Base-by-base conservation (phyloP, 2,113 vertebrate species). In the Numenius arquata region DNA sequence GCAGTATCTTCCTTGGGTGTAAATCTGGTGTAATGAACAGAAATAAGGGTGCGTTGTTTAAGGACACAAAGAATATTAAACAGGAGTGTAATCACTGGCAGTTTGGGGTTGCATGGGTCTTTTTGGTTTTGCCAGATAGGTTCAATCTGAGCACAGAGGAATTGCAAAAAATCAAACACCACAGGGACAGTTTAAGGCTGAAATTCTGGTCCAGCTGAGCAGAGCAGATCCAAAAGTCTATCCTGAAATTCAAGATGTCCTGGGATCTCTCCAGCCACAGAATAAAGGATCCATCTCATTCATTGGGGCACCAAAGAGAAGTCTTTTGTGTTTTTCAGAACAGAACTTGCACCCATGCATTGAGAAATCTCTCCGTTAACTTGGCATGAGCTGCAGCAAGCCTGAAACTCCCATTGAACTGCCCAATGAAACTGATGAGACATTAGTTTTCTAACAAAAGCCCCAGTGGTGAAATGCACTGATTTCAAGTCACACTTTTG, bases 401-500 rank as follows among this genome's bases (percentile, higher is more conserved):
- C 70, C 88, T 3, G 6, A 89, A 94, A 82, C 80, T 61, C 21
- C 70, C 86, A 68, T 2, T 1, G 53, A 93, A 67, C 80, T 78
- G 74, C 70, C 83, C 62, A 43, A 21, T 6, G 84, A 93, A 96
- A 92, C 43, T 72, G 83, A 87, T 68, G 90, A 95, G 89, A 34
- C n/a, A 4, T 41, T 30, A 73, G 5, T 76, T 92, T 95, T 91
- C 74, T 58, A 58, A 76, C 59, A 41, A 74, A 83, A 88, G 18
- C 45, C 72, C 56, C 81, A 47, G 66, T 66, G 80, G 92, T 87
- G 94, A 93, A 93, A 96, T 67, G 77, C 55, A 62, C 58, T 3
- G 12, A 85, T 80, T 96, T 89, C 93, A 95, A 85, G 89, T 73
- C 78, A 78, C 71, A 45, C 70, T 95, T 97, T 82, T 87, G 62